A percentile compares a stretch with the other conserved stretches of the same genome.
Evolutionary conservation across 2,888 invertebrate species (phyloP).

Genomic region (Aleiodes leptofemur): DNA sequence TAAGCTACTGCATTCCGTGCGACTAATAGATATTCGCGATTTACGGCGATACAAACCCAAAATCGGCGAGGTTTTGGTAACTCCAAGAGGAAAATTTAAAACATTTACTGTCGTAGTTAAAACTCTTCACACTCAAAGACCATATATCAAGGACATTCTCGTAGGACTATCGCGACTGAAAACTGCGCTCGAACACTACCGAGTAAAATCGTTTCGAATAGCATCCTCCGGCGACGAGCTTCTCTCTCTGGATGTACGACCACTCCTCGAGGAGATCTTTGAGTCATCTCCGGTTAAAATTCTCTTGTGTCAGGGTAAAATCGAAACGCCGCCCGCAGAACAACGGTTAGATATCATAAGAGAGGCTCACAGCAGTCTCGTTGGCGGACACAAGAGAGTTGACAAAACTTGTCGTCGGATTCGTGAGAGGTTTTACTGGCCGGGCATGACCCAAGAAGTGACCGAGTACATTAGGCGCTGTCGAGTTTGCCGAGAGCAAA

Average conservation of each 20-base stretch:
- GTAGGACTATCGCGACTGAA: not conserved
- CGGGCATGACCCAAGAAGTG: slow-evolving; percentile 46
- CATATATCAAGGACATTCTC: not conserved
- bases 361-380: slow-evolving; percentile 44
- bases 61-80: not conserved
- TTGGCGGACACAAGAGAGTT: slow-evolving; percentile 55
- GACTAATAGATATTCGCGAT: not conserved
- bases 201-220: not conserved
- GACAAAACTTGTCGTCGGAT: slow-evolving; percentile 50
- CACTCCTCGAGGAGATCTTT: slow-evolving; percentile 1
- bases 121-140: not conserved
- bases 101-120: slow-evolving; percentile 5
- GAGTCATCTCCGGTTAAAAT: not conserved
- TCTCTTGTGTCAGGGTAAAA: slow-evolving; percentile 33
- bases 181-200: not conserved
- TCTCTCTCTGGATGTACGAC: not conserved
- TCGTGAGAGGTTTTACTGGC: slow-evolving; percentile 51
- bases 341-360: slow-evolving; percentile 31
- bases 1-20: not conserved
- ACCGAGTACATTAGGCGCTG: slow-evolving; percentile 44
- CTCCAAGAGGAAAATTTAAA: slow-evolving; percentile 1
- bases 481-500: not conserved
- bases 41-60: not conserved
- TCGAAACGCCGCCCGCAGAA: not conserved
- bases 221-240: not conserved